A percentile compares a stretch with the other conserved stretches of the same genome.
These are phyloP conservation scores for Lichenostomus cassidix DNA, from an alignment of 2,113 vertebrate species.

Conservation along the genomic window DNA sequence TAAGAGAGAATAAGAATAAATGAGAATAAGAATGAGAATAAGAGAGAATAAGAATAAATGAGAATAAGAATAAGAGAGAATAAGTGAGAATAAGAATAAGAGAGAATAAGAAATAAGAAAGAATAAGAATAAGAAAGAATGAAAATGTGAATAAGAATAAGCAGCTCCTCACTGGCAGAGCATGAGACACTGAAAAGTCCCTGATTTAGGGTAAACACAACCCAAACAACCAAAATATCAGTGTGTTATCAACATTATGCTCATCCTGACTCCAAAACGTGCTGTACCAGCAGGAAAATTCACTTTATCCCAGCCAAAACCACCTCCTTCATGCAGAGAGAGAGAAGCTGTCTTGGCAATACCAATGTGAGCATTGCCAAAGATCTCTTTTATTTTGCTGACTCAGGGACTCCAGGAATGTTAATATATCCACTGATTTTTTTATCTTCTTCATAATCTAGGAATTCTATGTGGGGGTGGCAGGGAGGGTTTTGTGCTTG, in stretches of 20 bases:
- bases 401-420: neutral
- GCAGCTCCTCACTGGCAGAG: neutral
- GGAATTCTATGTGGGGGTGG: neutral
- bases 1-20: no score
- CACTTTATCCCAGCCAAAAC: neutral
- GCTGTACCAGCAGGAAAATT: neutral
- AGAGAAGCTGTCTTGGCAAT: neutral
- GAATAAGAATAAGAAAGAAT: no score
- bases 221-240: neutral
- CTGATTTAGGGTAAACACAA: neutral
- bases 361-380: neutral
- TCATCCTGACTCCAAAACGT: neutral
- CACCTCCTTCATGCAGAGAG: neutral
- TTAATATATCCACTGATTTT: neutral
- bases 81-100: no score
- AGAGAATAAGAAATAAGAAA: no score
- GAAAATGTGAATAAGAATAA: neutral
- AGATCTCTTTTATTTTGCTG: neutral
- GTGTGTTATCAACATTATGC: neutral
- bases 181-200: neutral
- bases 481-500: neutral
- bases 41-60: no score
- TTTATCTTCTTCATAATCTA: neutral
- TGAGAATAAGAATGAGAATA: no score
- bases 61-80: no score